These are phyloP conservation scores for Lateolabrax maculatus DNA, from an alignment of 2,797 vertebrate species.

Conservation along the genomic window DNA sequence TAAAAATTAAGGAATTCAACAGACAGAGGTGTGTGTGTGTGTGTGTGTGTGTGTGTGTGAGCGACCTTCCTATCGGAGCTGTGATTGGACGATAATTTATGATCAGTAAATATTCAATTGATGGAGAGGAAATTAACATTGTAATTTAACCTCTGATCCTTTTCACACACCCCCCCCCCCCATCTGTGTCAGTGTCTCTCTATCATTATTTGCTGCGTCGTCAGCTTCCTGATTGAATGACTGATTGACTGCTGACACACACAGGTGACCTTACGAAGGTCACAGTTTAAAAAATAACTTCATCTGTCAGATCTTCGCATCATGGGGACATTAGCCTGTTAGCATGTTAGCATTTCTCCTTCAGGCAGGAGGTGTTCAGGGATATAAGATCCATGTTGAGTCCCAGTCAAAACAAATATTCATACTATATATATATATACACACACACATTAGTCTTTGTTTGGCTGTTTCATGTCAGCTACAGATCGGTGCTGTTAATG, in stretches of 20 bases:
- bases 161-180: slow-evolving; percentile 24
- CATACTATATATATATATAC: too few species aligned
- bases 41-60: not conserved
- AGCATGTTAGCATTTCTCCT: not conserved
- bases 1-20: too few species aligned
- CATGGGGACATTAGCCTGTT: slow-evolving; percentile 17
- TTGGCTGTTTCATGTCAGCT: too few species aligned
- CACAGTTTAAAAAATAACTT: slow-evolving; percentile 1
- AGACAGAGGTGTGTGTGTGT: not conserved
- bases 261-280: slow-evolving; percentile 29
- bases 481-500: too few species aligned
- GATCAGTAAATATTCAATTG: slow-evolving; percentile 61
- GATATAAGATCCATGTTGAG: too few species aligned
- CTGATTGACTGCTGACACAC: slow-evolving; percentile 16
- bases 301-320: slow-evolving; percentile 2
- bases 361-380: too few species aligned
- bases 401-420: not conserved
- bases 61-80: slow-evolving; percentile 39
- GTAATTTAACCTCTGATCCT: slow-evolving; percentile 51
- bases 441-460: too few species aligned
- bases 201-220: slow-evolving; percentile 41
- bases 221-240: slow-evolving; percentile 44
- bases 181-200: slow-evolving; percentile 16
- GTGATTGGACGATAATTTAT: slow-evolving; percentile 59
- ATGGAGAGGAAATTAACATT: slow-evolving; percentile 60